A percentile compares a stretch with the other conserved stretches of the same genome.
phyloP scores from a whole-genome alignment of 2,888 invertebrate species.

The Oligia latruncula region DNA sequence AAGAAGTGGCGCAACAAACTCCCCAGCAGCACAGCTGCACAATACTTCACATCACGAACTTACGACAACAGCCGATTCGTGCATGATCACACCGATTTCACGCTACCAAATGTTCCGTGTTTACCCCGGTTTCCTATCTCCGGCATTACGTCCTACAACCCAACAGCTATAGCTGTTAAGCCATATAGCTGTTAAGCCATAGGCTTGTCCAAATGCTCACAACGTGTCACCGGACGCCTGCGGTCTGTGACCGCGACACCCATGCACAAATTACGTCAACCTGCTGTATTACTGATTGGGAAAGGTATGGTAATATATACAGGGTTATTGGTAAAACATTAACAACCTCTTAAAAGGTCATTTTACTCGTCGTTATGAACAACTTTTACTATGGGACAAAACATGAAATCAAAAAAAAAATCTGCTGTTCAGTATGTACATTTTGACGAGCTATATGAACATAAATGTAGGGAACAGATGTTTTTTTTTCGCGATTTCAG shows the following conservation, averaged over 20 bases:
- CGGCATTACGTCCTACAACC: neutral
- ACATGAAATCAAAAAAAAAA: no score
- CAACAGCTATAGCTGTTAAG: neutral
- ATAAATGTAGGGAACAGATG: no score
- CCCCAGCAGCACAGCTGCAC: no score
- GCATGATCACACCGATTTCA: neutral
- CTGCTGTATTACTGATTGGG: conserved; percentile 15
- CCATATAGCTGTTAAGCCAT: neutral
- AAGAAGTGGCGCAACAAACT: no score
- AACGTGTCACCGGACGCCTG: neutral
- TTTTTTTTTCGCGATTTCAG: no score
- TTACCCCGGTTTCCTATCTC: neutral
- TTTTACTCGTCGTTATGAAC: no score
- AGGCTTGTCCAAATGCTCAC: neutral
- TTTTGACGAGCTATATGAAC: no score
- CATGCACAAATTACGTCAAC: neutral
- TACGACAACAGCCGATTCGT: neutral
- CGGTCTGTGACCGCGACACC: neutral
- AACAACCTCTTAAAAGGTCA: no score
- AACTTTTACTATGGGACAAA: no score
- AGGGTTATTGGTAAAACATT: no score
- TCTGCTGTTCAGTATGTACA: no score
- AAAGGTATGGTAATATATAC: neutral
- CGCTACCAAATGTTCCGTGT: neutral
- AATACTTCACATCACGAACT: neutral